These are phyloP conservation scores for Argynnis bischoffii DNA, from an alignment of 2,888 invertebrate species.

Conservation along the genomic window DNA sequence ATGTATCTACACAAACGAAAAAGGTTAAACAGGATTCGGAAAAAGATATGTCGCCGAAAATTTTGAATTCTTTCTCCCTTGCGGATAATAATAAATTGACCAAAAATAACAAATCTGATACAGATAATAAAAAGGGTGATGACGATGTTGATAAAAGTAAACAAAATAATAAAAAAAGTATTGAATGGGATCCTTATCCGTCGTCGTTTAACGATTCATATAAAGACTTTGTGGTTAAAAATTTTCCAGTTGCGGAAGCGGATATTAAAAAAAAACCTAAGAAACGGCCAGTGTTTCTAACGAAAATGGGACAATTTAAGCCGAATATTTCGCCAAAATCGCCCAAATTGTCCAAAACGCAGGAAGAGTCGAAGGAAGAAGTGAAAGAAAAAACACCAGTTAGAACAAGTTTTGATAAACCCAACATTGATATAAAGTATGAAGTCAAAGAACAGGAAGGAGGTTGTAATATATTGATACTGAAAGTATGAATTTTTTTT, in stretches of 20 bases:
- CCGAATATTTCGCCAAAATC: constrained; percentile 27
- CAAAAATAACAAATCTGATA: not conserved
- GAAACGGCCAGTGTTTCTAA: constrained; percentile 47
- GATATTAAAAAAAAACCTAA: constrained; percentile 26
- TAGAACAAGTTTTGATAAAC: constrained; percentile 37
- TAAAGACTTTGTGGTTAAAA: constrained; percentile 59
- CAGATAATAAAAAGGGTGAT: constrained; percentile 21
- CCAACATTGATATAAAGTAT: constrained; percentile 50
- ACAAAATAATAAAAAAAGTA: constrained; percentile 12
- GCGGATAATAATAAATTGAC: constrained; percentile 32
- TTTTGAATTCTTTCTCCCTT: constrained; percentile 41
- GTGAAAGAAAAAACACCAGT: constrained; percentile 2
- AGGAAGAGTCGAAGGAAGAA: not conserved
- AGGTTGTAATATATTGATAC: constrained; percentile 70
- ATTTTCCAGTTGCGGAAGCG: constrained; percentile 38
- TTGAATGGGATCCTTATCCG: constrained; percentile 38
- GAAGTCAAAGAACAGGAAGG: constrained; percentile 67
- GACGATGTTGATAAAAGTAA: constrained; percentile 26
- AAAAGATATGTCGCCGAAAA: constrained; percentile 37
- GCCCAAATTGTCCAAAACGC: not conserved
- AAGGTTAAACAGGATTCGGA: not conserved
- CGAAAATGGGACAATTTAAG: constrained; percentile 61
- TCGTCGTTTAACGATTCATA: constrained; percentile 63
- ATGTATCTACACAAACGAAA: constrained; percentile 1
- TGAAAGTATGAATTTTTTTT: constrained; percentile 51